Evolutionary conservation across 2,888 invertebrate species (phyloP).

Genomic region (Tethea ocularis): DNA sequence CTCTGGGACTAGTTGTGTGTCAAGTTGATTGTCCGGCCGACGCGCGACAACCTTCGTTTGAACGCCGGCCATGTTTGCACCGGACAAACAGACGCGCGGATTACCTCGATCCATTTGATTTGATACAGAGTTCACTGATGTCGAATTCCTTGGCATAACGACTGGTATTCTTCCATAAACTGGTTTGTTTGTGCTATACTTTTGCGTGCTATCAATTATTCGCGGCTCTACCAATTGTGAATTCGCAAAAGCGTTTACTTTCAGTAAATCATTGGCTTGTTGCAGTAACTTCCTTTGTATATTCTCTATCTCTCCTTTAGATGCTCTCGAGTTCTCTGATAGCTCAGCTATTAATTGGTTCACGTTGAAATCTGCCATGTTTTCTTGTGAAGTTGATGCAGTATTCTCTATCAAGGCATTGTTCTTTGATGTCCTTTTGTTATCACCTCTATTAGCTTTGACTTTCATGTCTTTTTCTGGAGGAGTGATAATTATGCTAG

Average conservation of each 20-base stretch:
- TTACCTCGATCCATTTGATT: constrained; percentile 47
- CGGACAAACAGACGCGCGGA: constrained; percentile 39
- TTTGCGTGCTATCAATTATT: constrained; percentile 65
- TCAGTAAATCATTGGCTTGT: constrained; percentile 77
- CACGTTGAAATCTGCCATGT: constrained; percentile 70
- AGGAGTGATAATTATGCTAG: constrained; percentile 67
- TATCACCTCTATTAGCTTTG: constrained; percentile 50
- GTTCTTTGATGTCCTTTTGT: constrained; percentile 30
- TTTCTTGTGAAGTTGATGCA: constrained; percentile 40
- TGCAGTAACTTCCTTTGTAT: constrained; percentile 73
- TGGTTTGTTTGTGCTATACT: constrained; percentile 56
- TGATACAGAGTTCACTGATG: constrained; percentile 22
- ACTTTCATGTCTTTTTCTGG: constrained; percentile 72
- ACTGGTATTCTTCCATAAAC: constrained; percentile 66
- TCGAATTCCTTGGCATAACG: constrained; percentile 51
- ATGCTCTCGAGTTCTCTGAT: constrained; percentile 73
- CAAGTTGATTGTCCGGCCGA: constrained; percentile 59
- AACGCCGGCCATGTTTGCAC: constrained; percentile 33
- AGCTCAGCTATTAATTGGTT: constrained; percentile 74
- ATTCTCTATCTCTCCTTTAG: constrained; percentile 73
- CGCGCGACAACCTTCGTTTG: constrained; percentile 33
- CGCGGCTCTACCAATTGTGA: constrained; percentile 54
- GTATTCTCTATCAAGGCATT: constrained; percentile 26
- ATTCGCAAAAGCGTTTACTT: constrained; percentile 75
- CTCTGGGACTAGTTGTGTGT: constrained; percentile 77